Conservation (phyloP, 2,113 vertebrate species). For the Tympanuchus pallidicinctus region DNA sequence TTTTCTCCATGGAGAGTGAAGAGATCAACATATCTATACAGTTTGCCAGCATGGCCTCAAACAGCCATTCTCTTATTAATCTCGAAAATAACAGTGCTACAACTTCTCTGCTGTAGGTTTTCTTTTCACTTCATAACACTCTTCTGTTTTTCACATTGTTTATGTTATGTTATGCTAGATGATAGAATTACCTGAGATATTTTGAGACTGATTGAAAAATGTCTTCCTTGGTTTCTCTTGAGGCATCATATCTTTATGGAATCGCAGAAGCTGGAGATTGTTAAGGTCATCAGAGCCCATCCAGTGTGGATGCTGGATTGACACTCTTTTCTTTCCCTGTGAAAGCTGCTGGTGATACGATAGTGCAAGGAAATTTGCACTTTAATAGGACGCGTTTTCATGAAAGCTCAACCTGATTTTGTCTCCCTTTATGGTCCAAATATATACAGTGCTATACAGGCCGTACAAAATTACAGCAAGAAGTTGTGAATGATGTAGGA, state of each 20-base stretch:
- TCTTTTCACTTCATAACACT: background rate
- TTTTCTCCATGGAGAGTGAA: background rate
- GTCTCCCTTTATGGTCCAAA: constrained; percentile 43
- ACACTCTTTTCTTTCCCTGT: constrained; percentile 26
- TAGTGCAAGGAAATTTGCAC: constrained; percentile 63
- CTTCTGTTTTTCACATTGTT: background rate
- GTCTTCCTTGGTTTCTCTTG: background rate
- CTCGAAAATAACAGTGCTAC: background rate
- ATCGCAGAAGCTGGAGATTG: background rate
- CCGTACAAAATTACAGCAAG: constrained; percentile 46
- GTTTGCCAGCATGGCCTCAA: background rate
- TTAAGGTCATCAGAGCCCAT: background rate
- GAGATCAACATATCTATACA: background rate
- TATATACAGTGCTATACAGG: constrained; percentile 21
- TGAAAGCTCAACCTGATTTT: constrained; percentile 56
- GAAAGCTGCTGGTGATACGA: constrained; percentile 15
- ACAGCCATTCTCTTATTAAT: background rate
- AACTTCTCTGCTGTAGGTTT: background rate
- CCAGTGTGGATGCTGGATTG: fast-evolving
- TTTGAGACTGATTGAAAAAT: background rate
- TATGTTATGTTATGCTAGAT: background rate
- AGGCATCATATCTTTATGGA: background rate
- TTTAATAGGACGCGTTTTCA: constrained; percentile 48
- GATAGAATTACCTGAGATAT: constrained; percentile 2
- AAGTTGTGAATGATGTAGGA: constrained; percentile 57